phyloP scores from a whole-genome alignment of 2,113 vertebrate species.

The Clarias magur region DNA sequence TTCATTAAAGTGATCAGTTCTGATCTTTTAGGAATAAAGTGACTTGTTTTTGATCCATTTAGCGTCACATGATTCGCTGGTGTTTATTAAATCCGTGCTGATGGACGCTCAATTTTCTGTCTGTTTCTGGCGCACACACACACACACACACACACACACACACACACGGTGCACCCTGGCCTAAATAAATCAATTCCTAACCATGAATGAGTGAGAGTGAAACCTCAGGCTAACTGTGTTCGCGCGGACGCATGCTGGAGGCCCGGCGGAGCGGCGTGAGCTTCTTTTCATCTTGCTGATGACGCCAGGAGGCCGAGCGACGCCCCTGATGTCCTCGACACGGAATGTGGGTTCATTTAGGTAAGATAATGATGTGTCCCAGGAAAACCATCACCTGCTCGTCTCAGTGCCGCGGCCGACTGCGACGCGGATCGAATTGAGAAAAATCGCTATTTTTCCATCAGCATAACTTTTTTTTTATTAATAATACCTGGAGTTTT shows the following conservation, averaged over 20 bases:
- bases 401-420: not conserved
- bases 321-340: not conserved
- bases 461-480: not conserved
- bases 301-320: not conserved
- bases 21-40: not conserved
- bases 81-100: constrained; percentile 24
- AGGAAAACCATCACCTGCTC: not conserved
- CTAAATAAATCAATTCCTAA: constrained; percentile 9
- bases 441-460: not conserved
- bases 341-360: not conserved
- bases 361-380: not conserved
- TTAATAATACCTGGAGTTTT: not conserved
- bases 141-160: not conserved
- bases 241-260: not conserved
- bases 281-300: not conserved
- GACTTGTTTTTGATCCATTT: not conserved
- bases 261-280: not conserved
- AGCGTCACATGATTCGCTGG: not conserved
- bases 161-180: not conserved
- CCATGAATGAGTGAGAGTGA: constrained; percentile 10
- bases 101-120: not conserved
- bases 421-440: not conserved
- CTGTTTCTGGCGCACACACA: not conserved
- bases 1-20: not conserved
- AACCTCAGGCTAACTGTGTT: not conserved